Conservation (phyloP, 2,888 invertebrate genomes). For the Nomada ruficornis region DNA sequence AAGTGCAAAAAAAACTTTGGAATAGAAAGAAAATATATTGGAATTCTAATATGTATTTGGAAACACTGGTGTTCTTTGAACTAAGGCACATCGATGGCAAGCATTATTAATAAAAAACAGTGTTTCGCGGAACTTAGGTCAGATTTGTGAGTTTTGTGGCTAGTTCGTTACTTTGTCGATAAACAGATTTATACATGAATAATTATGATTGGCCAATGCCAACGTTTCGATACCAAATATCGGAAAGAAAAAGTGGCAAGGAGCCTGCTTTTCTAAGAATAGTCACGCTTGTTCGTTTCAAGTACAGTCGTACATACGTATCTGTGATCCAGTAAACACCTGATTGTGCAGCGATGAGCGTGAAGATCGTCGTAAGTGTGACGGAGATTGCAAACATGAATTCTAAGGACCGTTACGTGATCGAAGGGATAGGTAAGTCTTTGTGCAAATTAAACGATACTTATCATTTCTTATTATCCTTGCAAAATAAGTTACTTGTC, state of each 20-base stretch:
- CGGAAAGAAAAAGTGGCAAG: slow-evolving; percentile 9
- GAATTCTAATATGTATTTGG: too few relatives aligned
- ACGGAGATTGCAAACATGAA: slow-evolving; percentile 80
- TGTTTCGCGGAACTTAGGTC: neutral
- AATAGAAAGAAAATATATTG: too few relatives aligned
- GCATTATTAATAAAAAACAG: neutral
- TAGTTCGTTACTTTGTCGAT: neutral
- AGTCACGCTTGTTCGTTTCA: neutral
- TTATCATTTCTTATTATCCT: neutral
- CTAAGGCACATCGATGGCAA: neutral
- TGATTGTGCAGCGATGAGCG: slow-evolving; percentile 71
- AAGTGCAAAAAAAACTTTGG: too few relatives aligned
- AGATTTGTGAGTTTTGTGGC: neutral
- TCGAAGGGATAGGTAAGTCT: slow-evolving; percentile 79
- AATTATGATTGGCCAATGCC: neutral
- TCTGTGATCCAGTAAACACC: slow-evolving; percentile 11
- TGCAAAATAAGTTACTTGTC: neutral
- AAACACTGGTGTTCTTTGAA: too few relatives aligned
- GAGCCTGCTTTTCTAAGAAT: neutral
- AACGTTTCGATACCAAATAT: neutral
- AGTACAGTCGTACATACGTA: neutral
- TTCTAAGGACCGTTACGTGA: slow-evolving; percentile 80
- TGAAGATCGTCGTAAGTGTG: slow-evolving; percentile 73
- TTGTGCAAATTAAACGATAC: slow-evolving; percentile 3
- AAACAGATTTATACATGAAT: neutral